Evolutionary conservation across 1,140 invertebrate species (phyloP).

Genomic region (Heterodera carotae): DNA sequence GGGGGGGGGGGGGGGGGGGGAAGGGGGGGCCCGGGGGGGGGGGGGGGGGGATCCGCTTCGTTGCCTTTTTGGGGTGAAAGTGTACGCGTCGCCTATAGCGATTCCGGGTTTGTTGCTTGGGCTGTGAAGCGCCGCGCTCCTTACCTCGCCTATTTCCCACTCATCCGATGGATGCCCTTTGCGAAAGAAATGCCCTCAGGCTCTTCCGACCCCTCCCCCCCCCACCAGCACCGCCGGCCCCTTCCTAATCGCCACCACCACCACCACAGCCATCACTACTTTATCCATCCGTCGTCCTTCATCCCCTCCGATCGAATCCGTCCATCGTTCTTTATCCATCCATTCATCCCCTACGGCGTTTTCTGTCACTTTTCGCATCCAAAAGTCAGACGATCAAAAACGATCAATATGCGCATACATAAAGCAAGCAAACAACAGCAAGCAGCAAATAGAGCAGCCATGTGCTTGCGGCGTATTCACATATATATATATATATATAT

Average conservation of each 20-base stretch:
- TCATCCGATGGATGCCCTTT: neutral
- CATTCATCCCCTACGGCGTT: neutral
- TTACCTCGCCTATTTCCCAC: neutral
- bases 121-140: no score
- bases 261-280: neutral
- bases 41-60: neutral
- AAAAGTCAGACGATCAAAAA: neutral
- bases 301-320: neutral
- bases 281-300: neutral
- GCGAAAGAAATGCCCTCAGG: neutral
- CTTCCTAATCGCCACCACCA: no score
- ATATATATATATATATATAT: no score
- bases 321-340: neutral
- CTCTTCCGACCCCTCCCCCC: neutral
- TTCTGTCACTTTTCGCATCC: neutral
- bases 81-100: neutral
- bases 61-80: constrained; percentile 17
- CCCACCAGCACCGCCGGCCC: no score
- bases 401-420: neutral
- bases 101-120: neutral
- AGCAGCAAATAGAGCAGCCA: no score
- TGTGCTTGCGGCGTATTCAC: neutral
- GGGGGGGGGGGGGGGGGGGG: no score
- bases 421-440: neutral
- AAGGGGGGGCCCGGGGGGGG: no score